Conservation (phyloP, 92 coral and sea anemone species). For the Palythoa grandiflora region DNA sequence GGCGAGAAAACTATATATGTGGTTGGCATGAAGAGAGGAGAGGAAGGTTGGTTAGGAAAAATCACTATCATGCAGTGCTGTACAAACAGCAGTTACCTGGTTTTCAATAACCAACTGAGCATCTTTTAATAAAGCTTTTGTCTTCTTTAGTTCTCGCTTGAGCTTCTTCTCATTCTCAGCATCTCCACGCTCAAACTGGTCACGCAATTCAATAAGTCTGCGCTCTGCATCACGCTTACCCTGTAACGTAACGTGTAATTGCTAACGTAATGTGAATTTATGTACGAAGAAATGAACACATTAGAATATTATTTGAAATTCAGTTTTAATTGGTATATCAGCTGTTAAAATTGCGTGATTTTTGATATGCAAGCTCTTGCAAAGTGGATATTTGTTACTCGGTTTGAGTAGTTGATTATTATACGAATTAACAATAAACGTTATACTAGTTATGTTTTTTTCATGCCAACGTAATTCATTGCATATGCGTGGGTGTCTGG, state of each 20-base stretch:
- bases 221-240: conserved; percentile 90
- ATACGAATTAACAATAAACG: not conserved
- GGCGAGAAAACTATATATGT: too few species aligned
- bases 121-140: conserved; percentile 94
- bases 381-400: not conserved
- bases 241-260: conserved; percentile 61
- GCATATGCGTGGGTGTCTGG: too few species aligned
- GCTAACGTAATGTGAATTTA: conserved; percentile 51
- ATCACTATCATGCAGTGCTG: not conserved
- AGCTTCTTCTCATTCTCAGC: conserved; percentile 82
- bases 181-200: conserved; percentile 81
- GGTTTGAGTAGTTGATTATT: not conserved
- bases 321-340: not conserved
- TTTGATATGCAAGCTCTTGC: not conserved
- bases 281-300: conserved; percentile 10
- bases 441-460: not conserved
- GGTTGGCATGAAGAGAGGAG: too few species aligned
- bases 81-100: conserved; percentile 60
- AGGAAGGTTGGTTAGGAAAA: not conserved
- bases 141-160: conserved; percentile 91
- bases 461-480: not conserved
- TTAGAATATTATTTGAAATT: not conserved
- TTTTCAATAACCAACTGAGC: conserved; percentile 93
- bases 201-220: conserved; percentile 90
- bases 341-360: not conserved